Evolutionary conservation across 35 echinoderm and acorn worm species (phyloP).

Genomic region (Holothuria glaberrima): DNA sequence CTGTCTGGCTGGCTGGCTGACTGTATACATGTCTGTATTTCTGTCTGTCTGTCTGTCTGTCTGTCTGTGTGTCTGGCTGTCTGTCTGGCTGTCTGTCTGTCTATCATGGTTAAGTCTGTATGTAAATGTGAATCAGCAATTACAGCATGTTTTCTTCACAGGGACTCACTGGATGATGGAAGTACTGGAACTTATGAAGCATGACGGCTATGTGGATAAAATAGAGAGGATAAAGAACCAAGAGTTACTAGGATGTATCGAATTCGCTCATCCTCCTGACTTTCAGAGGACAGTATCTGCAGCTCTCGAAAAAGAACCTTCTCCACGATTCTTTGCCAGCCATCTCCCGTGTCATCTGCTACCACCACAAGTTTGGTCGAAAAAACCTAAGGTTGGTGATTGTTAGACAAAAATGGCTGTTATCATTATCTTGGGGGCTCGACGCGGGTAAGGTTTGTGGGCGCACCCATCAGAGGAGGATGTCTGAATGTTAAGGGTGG

Average conservation of each 20-base stretch:
- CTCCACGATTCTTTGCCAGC: not conserved
- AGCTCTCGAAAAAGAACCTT: not conserved
- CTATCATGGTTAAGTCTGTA: too few species aligned
- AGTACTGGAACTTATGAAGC: not conserved
- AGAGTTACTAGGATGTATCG: not conserved
- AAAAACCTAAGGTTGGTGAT: constrained; percentile 51
- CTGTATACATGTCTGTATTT: too few species aligned
- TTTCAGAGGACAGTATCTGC: not conserved
- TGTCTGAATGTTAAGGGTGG: too few species aligned
- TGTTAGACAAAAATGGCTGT: too few species aligned
- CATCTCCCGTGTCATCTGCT: constrained; percentile 6
- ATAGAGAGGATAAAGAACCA: not conserved
- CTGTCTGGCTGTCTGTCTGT: too few species aligned
- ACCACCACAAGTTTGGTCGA: constrained; percentile 19
- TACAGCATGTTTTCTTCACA: not conserved
- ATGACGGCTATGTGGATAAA: constrained; percentile 7
- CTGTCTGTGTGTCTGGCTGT: too few species aligned
- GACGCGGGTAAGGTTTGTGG: too few species aligned
- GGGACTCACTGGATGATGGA: constrained; percentile 49
- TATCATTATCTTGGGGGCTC: too few species aligned
- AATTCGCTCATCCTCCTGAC: not conserved
- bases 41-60: too few species aligned
- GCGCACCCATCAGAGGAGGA: too few species aligned
- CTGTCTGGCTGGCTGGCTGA: too few species aligned
- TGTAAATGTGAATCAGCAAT: too few species aligned